Evolutionary conservation across 2,797 vertebrate species (phyloP), one percentile per base, ranked within the genome.

Genomic region (Xenopus petersii): DNA sequence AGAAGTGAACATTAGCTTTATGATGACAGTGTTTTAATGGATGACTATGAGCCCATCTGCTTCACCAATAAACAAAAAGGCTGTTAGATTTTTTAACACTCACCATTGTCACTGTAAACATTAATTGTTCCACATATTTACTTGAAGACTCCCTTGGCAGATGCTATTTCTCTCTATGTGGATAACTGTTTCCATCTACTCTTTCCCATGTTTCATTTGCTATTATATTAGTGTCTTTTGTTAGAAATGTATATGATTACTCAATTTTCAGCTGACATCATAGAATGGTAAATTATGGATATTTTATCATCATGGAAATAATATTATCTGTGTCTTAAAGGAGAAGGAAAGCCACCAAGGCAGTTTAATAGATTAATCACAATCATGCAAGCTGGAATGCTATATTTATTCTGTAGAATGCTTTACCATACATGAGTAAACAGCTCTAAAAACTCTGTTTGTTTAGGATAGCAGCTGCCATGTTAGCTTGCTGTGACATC

Each of bases 51-150:
- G 92, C 89, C 92, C 92, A 93, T 93, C 93, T 94, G 93, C 87
- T 92, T 91, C 89, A 87, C 87, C 77, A 89, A 89, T 91, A 92
- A 92, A 92, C 84, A 88, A 88, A 92, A 91, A 88, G 91, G 91
- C 90, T 89, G 85, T 89, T 90, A 87, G 92, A 91, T 91, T 89
- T 83, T 89, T 88, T 82, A 92, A 93, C 92, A 92, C 91, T 92
- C 93, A 92, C 91, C 89, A 93, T 90, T 93, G 91, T 94, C 91
- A 94, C 92, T 94, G 92, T 93, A 93, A 93, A 93, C 93, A 93
- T 92, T 93, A 93, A 93, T 93, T 92, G 92, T 93, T 92, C 92
- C 93, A 93, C 92, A 93, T 93, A 93, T 93, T 94, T 93, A 92
- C 91, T 92, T 88, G 84, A 90, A 91, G 92, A 91, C 66, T 73